Evolutionary conservation across 2,797 vertebrate genomes (phyloP).

Genomic region (Mormyrops boulengeri): DNA sequence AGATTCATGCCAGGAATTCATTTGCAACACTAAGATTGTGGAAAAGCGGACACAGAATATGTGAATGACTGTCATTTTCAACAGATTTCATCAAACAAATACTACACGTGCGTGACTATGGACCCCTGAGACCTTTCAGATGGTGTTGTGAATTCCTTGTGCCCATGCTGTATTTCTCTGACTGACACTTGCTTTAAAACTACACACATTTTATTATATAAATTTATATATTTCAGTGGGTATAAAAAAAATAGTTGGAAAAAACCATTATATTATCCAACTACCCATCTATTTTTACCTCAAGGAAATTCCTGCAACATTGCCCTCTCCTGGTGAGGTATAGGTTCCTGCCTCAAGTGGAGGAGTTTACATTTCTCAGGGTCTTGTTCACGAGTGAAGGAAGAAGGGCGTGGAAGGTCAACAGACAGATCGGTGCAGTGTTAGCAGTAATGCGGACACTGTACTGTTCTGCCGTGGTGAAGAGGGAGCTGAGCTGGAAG

Average conservation of each 20-base stretch:
- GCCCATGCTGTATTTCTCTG: not conserved
- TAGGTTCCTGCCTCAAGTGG: not conserved
- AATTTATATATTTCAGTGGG: not conserved
- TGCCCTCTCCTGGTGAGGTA: not conserved
- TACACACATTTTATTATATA: not conserved
- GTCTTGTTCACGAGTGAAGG: not conserved
- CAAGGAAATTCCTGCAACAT: not conserved
- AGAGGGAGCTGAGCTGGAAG: not conserved
- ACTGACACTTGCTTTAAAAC: not conserved
- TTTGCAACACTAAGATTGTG: not conserved
- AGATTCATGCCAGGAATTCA: not conserved
- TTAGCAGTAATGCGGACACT: not conserved
- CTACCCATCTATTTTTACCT: not conserved
- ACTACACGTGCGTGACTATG: not conserved
- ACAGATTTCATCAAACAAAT: not conserved
- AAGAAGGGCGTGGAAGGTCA: not conserved
- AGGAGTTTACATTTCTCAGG: not conserved
- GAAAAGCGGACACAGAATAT: not conserved
- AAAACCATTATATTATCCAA: not conserved
- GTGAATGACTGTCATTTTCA: not conserved
- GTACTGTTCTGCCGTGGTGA: not conserved
- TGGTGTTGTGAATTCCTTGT: not conserved
- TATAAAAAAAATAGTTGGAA: not conserved
- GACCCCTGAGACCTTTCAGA: not conserved
- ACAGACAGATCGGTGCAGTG: not conserved